Evolutionary conservation across 2,888 invertebrate species (phyloP).

Genomic region (Iselma pallidipennis): DNA sequence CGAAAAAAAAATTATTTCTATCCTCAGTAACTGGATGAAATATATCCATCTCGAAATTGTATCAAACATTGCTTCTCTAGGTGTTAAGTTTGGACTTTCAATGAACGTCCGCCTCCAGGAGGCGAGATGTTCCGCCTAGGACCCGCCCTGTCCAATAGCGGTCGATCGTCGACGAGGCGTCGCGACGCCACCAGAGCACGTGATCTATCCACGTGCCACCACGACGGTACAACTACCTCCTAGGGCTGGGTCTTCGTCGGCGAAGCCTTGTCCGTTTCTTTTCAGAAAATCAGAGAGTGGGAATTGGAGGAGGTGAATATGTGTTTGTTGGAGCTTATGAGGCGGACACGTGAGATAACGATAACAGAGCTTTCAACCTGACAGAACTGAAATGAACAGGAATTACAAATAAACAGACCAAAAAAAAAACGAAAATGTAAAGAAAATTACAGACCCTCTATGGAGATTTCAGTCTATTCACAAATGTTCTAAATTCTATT

Average conservation of each 20-base stretch:
- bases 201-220: conserved; percentile 48
- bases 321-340: conserved; percentile 11
- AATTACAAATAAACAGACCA: neutral
- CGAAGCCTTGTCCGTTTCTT: conserved; percentile 28
- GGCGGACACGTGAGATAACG: conserved; percentile 18
- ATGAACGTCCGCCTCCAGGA: conserved; percentile 47
- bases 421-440: neutral
- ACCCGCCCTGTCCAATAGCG: conserved; percentile 46
- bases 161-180: conserved; percentile 44
- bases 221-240: conserved; percentile 44
- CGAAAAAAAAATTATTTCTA: neutral
- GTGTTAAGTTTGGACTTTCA: conserved; percentile 24
- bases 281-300: conserved; percentile 1
- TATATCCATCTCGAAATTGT: neutral
- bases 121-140: conserved; percentile 44
- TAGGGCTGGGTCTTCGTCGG: conserved; percentile 37
- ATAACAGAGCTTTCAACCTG: conserved; percentile 8
- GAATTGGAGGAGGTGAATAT: conserved; percentile 1
- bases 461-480: neutral
- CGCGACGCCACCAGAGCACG: conserved; percentile 50
- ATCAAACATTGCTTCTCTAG: conserved; percentile 39
- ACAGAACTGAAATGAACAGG: neutral
- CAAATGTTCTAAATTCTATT: conserved; percentile 6
- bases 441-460: too few relatives aligned
- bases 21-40: neutral